phyloP scores from a whole-genome alignment of 2,797 vertebrate genomes.

The Periparus ater region DNA sequence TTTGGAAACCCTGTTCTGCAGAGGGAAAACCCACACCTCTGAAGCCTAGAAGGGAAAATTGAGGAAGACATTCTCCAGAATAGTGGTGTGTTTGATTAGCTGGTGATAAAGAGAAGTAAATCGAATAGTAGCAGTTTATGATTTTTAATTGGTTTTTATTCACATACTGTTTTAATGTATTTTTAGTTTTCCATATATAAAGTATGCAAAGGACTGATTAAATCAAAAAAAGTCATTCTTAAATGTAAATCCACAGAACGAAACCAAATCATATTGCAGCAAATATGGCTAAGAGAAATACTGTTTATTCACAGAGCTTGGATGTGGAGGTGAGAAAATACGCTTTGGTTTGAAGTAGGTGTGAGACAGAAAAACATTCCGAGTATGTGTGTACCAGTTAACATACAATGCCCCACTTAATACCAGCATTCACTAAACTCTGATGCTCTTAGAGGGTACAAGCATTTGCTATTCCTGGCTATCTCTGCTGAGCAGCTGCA shows the following conservation, averaged over 20 bases:
- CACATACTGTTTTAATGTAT: neutral
- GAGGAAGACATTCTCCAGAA: neutral
- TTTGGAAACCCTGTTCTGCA: neutral
- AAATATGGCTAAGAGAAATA: neutral
- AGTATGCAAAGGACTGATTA: constrained; percentile 9
- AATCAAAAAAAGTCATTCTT: neutral
- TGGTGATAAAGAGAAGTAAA: constrained; percentile 17
- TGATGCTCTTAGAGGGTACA: neutral
- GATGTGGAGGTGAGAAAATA: neutral
- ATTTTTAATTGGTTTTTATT: constrained; percentile 43
- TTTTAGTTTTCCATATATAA: constrained; percentile 34
- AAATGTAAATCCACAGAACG: neutral
- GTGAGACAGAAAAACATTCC: neutral
- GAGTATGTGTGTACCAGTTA: neutral
- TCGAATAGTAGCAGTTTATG: constrained; percentile 1
- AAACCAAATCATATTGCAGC: neutral
- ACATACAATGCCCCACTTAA: neutral
- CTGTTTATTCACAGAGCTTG: constrained; percentile 29
- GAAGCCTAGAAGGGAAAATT: neutral
- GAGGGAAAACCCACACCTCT: neutral
- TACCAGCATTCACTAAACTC: neutral
- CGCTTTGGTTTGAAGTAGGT: neutral
- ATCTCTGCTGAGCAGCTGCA: constrained; percentile 37
- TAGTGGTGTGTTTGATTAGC: neutral
- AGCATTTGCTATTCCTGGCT: constrained; percentile 1